A percentile compares a stretch with the other conserved stretches of the same genome.
Evolutionary conservation across 2,113 vertebrate species (phyloP).

Genomic region (Emydocephalus ijimae): DNA sequence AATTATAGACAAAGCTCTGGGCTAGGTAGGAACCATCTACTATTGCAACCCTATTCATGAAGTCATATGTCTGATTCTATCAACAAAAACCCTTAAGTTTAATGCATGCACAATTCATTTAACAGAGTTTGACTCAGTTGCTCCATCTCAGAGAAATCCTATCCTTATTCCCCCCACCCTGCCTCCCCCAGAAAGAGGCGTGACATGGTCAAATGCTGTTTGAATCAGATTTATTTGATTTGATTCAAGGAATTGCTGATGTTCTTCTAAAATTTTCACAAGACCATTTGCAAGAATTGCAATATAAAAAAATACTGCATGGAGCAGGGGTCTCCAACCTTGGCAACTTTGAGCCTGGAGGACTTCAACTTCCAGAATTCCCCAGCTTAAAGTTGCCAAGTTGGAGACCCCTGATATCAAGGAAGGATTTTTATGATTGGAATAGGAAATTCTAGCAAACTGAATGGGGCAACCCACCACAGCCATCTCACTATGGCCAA

Average conservation of each 20-base stretch:
- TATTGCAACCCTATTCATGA: neutral
- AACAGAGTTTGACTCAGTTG: neutral
- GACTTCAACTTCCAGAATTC: too few relatives aligned
- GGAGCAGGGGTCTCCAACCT: too few relatives aligned
- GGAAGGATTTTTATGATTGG: neutral
- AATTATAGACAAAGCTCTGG: neutral
- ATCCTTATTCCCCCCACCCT: neutral
- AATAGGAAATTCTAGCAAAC: neutral
- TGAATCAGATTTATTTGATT: slow-evolving; percentile 8
- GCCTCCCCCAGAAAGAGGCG: neutral
- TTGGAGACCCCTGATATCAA: too few relatives aligned
- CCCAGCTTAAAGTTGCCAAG: too few relatives aligned
- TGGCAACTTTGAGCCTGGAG: too few relatives aligned
- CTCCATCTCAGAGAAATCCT: neutral
- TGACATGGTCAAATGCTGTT: neutral
- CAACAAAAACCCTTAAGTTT: neutral
- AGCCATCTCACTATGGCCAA: neutral
- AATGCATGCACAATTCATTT: neutral
- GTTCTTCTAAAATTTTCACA: neutral
- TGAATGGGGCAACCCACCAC: neutral
- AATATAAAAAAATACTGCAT: neutral
- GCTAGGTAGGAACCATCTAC: neutral
- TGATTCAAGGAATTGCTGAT: neutral
- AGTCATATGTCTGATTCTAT: neutral
- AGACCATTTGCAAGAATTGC: neutral